phyloP scores from a whole-genome alignment of 92 coral and sea anemone genomes.

The Actinernus sp. region DNA sequence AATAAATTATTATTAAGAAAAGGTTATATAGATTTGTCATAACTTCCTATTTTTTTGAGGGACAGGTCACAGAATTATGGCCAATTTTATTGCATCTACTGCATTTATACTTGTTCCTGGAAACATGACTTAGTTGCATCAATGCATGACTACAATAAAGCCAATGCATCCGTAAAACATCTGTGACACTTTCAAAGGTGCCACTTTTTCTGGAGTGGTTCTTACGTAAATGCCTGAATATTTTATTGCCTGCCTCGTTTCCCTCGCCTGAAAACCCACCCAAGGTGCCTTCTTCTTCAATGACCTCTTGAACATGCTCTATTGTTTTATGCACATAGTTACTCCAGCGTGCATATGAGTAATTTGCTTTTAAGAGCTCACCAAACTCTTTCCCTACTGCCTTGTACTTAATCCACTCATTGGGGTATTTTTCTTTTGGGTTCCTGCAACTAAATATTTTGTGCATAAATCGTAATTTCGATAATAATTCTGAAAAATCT shows the following conservation, averaged over 20 bases:
- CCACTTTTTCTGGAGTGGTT: constrained; percentile 4
- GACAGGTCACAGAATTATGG: neutral
- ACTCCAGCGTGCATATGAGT: neutral
- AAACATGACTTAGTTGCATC: neutral
- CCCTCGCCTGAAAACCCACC: constrained; percentile 4
- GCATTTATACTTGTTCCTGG: neutral
- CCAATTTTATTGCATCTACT: neutral
- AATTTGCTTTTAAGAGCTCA: neutral
- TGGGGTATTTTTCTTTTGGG: constrained; percentile 5
- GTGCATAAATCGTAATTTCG: constrained; percentile 8
- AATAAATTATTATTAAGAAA: too few relatives aligned
- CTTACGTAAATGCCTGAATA: neutral
- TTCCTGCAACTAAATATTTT: constrained; percentile 4
- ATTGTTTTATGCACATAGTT: constrained; percentile 10
- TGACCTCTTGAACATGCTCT: constrained; percentile 9
- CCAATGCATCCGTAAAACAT: constrained; percentile 1
- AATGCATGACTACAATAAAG: neutral
- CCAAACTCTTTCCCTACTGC: constrained; percentile 1
- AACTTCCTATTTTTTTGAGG: too few relatives aligned
- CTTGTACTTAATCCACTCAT: constrained; percentile 7
- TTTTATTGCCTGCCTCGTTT: constrained; percentile 9
- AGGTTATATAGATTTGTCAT: too few relatives aligned
- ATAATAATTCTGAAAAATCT: neutral
- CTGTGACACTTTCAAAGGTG: neutral
- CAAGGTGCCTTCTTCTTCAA: neutral